Conservation (phyloP, 2,113 vertebrate genomes). For the Gasterosteus nipponicus region DNA sequence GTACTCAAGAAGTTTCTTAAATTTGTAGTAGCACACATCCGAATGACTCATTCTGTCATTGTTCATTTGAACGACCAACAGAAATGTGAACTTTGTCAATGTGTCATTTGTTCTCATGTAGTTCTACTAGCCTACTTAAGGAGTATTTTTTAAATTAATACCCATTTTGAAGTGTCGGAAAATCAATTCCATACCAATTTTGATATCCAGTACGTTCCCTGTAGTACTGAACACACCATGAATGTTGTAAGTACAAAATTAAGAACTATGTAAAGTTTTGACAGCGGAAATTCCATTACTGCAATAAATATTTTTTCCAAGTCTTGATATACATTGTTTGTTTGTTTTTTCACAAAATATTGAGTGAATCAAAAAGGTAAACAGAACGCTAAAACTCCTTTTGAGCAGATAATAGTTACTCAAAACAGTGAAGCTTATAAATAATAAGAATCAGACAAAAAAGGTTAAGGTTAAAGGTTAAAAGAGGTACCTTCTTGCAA, state of each 20-base stretch:
- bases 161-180: conserved; percentile 64
- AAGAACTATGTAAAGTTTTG: conserved; percentile 64
- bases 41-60: conserved; percentile 34
- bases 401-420: not conserved
- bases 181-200: conserved; percentile 57
- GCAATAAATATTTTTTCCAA: conserved; percentile 74
- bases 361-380: not conserved
- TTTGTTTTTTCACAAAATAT: conserved; percentile 8
- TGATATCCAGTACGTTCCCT: conserved; percentile 70
- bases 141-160: conserved; percentile 73
- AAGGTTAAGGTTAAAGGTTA: not conserved
- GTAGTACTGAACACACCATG: conserved; percentile 66
- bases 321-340: conserved; percentile 12
- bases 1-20: conserved; percentile 48
- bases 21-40: conserved; percentile 56
- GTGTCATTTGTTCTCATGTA: conserved; percentile 65
- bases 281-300: conserved; percentile 67
- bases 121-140: conserved; percentile 40
- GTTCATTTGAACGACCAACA: conserved; percentile 43
- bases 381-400: not conserved
- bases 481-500: not conserved
- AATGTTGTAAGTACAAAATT: conserved; percentile 65
- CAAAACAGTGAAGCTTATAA: not conserved
- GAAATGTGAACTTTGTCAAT: conserved; percentile 56
- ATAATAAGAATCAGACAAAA: not conserved